Percentiles rank a stretch among this genome's conserved stretches.
Conservation (phyloP, 2,113 vertebrate species). For the Tursiops truncatus region DNA sequence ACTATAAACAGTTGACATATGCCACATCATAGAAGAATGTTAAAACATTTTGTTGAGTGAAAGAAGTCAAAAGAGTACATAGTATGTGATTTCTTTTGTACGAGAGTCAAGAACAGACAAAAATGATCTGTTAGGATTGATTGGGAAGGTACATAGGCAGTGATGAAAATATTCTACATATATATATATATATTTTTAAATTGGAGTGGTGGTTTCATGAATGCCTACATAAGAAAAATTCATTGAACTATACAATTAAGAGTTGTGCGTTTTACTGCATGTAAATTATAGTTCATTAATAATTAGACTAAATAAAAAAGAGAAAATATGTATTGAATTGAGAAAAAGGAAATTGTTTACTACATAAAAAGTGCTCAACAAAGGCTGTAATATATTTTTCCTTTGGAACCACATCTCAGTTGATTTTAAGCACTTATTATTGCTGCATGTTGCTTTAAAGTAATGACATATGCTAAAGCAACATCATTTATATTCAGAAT, state of each 20-base stretch:
- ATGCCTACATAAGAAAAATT: background rate
- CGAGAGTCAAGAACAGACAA: background rate
- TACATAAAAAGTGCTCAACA: background rate
- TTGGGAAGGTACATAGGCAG: background rate
- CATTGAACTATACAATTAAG: background rate
- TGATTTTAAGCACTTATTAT: background rate
- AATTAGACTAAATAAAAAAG: background rate
- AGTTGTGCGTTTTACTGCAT: background rate
- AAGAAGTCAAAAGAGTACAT: background rate
- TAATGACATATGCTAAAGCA: background rate
- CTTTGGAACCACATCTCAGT: background rate
- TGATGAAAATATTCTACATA: background rate
- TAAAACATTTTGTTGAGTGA: background rate
- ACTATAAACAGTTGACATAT: background rate
- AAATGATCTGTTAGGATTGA: background rate
- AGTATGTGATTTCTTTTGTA: background rate
- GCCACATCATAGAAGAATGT: background rate
- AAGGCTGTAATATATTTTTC: background rate
- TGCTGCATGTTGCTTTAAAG: background rate
- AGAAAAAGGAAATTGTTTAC: background rate
- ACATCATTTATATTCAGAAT: background rate
- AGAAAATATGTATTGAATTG: background rate
- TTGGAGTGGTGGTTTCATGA: background rate
- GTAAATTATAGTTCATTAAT: conserved; percentile 7
- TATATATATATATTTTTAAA: background rate